phyloP scores from a whole-genome alignment of 2,888 invertebrate species.

The Prenolepis imparis region DNA sequence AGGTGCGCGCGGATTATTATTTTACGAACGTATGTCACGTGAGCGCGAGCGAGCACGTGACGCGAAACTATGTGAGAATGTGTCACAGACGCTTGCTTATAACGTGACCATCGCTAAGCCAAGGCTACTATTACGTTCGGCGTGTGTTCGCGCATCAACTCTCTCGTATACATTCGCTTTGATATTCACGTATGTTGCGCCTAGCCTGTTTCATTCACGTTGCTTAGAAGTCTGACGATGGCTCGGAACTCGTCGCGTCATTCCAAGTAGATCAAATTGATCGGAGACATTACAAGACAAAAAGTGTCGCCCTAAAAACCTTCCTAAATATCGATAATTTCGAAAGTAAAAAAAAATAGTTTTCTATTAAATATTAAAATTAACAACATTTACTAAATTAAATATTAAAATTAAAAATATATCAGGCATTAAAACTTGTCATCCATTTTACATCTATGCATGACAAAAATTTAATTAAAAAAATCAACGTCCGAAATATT shows the following conservation, averaged over 20 bases:
- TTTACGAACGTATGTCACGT: conserved; percentile 61
- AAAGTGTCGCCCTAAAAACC: neutral
- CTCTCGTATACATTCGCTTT: conserved; percentile 78
- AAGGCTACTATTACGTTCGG: conserved; percentile 85
- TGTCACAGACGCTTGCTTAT: conserved; percentile 82
- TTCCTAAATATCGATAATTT: neutral
- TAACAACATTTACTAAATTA: too few species aligned
- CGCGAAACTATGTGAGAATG: conserved; percentile 77
- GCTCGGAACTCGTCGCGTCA: conserved; percentile 70
- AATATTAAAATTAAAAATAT: neutral
- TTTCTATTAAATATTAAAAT: neutral
- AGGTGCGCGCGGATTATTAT: conserved; percentile 1
- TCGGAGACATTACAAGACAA: neutral
- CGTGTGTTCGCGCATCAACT: conserved; percentile 81
- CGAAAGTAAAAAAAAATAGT: neutral
- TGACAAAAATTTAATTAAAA: neutral
- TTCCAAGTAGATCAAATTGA: conserved; percentile 6
- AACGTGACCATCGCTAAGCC: conserved; percentile 79
- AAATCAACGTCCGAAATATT: neutral
- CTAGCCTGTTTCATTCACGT: conserved; percentile 80
- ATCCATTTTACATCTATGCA: neutral
- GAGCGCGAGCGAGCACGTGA: conserved; percentile 73
- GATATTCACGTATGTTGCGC: conserved; percentile 82
- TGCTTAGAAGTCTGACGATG: conserved; percentile 72
- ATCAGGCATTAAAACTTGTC: neutral